Base-by-base conservation (phyloP, 2,888 invertebrate species). In the Anagyrus pseudococci region DNA sequence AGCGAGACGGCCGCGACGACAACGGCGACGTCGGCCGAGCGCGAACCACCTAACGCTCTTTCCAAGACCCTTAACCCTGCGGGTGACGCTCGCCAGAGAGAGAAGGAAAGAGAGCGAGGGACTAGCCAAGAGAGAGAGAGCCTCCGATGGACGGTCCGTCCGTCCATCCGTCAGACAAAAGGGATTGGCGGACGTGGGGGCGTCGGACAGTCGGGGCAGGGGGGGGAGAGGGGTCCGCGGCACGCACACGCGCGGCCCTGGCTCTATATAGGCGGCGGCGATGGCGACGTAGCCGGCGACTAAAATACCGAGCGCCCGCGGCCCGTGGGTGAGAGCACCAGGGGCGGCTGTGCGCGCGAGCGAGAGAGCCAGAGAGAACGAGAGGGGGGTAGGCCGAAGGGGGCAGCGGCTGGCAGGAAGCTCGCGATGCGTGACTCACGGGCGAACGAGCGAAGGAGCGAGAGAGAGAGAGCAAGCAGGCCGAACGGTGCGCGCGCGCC, bases 381-480 rank as follows among this genome's bases (percentile, higher is more conserved):
- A 7, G 20, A 10, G 22, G 17, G 26, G 13, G 43, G 23, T 26
- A n/a, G 37, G 20, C n/a, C 20, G 25, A 44, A 17, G 37, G n/a
- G 64, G 44, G 58, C 64, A 52, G 66, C 52, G 58, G 55, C 55
- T 61, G 76, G 79, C 78, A 79, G 80, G 80, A 79, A 80, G 80
- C 78, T 75, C 79, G 79, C 78, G 78, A 76, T 78, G 78, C 80
- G 79, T 80, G 80, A 79, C 80, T 80, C 79, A 78, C 75, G n/a
- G n/a, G n/a, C 73, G 75, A 72, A 75, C 29, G 29, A 29, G 29
- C 29, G 29, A 72, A 72, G 72, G 75, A 72, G 73, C n/a, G 74
- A 74, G 74, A 73, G 72, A 13, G 64, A 25, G 13, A 2, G 23
- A n/a, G 49, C 19, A 20, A 6, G 20, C 25, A n/a, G n/a, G 40